Conservation (phyloP, 2,113 vertebrate genomes). For the Triplophysa siluroides region DNA sequence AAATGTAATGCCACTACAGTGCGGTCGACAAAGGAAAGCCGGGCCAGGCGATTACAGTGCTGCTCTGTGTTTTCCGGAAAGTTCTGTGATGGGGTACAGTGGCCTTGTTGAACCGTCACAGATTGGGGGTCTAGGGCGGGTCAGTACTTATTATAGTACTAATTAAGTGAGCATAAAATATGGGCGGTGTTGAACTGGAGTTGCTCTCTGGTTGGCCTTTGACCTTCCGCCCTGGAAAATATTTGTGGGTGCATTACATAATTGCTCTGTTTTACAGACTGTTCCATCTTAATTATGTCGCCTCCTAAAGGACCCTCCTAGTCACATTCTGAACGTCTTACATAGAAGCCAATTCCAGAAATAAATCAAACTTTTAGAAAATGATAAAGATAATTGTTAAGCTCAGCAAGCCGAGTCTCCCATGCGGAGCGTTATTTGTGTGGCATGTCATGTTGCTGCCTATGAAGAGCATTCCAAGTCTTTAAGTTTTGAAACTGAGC, state of each 20-base stretch:
- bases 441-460: too few relatives aligned
- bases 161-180: conserved; percentile 42
- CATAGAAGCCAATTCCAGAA: too few relatives aligned
- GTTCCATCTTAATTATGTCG: too few relatives aligned
- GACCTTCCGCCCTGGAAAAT: not conserved
- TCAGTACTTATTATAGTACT: conserved; percentile 56
- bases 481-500: too few relatives aligned
- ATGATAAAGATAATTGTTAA: too few relatives aligned
- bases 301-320: too few relatives aligned
- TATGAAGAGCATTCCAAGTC: too few relatives aligned
- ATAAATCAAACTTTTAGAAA: too few relatives aligned
- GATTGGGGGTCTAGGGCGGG: conserved; percentile 53
- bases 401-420: too few relatives aligned
- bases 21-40: conserved; percentile 70
- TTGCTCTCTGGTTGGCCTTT: not conserved
- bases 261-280: too few relatives aligned
- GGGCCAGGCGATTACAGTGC: conserved; percentile 64
- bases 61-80: conserved; percentile 48
- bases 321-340: too few relatives aligned
- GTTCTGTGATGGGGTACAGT: conserved; percentile 53
- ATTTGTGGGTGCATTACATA: not conserved
- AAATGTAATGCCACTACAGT: conserved; percentile 77
- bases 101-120: conserved; percentile 51
- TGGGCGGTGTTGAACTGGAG: conserved; percentile 50
- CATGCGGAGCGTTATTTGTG: too few relatives aligned